phyloP scores from a whole-genome alignment of 2,113 vertebrate species.

The Cichladusa arquata region DNA sequence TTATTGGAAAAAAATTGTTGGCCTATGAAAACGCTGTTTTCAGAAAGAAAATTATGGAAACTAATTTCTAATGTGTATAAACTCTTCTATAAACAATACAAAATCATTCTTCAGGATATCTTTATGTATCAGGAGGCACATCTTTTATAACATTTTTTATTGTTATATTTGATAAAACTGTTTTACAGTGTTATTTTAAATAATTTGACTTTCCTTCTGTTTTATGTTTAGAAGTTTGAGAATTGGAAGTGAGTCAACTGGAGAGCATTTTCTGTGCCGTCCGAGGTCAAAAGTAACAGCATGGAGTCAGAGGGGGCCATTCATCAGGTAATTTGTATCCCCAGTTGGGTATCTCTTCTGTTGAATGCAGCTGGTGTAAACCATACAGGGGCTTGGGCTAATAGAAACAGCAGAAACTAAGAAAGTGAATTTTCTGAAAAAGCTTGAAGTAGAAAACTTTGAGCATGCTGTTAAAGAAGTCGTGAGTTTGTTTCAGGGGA shows the following conservation, averaged over 20 bases:
- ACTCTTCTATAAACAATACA: neutral
- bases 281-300: slow-evolving; percentile 20
- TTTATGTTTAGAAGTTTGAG: neutral
- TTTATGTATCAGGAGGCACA: neutral
- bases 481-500: neutral
- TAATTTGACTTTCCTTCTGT: neutral
- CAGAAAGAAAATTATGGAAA: neutral
- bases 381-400: neutral
- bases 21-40: neutral
- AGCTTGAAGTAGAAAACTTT: neutral
- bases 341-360: neutral
- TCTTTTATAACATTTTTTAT: neutral
- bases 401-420: neutral
- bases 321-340: slow-evolving; percentile 41
- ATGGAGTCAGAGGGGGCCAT: neutral
- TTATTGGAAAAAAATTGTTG: neutral
- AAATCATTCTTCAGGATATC: neutral
- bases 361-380: neutral
- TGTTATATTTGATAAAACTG: neutral
- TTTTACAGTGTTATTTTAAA: neutral
- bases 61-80: neutral
- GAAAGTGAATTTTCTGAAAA: neutral
- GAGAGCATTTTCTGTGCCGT: neutral
- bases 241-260: neutral
- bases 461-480: neutral